Percentiles rank a stretch among this genome's conserved stretches.
phyloP scores from a whole-genome alignment of 2,113 vertebrate genomes.

The Progne subis region DNA sequence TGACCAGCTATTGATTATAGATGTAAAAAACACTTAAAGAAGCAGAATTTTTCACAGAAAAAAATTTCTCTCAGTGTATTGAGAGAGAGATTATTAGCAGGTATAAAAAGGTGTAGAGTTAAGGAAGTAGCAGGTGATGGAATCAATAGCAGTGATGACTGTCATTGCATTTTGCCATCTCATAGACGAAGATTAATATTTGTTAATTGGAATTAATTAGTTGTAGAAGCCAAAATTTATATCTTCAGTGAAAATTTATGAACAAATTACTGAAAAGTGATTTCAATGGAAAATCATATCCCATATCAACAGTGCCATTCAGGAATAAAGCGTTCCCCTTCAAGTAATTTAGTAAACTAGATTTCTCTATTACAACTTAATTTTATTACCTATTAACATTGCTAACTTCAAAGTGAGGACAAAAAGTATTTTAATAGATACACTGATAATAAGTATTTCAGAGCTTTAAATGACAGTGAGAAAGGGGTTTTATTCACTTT shows the following conservation, averaged over 20 bases:
- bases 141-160: background rate
- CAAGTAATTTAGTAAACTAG: background rate
- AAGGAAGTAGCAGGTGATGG: background rate
- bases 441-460: background rate
- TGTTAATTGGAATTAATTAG: background rate
- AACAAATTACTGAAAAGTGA: constrained; percentile 41
- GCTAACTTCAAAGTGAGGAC: background rate
- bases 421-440: background rate
- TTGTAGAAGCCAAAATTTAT: background rate
- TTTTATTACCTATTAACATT: background rate
- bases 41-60: background rate
- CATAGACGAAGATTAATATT: background rate
- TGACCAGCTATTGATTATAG: background rate
- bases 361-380: background rate
- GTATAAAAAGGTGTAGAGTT: background rate
- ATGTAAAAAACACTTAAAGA: background rate
- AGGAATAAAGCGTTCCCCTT: background rate
- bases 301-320: background rate
- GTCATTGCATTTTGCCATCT: background rate
- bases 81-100: background rate
- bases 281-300: background rate
- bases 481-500: background rate
- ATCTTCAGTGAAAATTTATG: constrained; percentile 25
- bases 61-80: background rate
- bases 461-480: background rate